phyloP scores from a whole-genome alignment of 2,797 vertebrate genomes.

The Thunnus albacares region DNA sequence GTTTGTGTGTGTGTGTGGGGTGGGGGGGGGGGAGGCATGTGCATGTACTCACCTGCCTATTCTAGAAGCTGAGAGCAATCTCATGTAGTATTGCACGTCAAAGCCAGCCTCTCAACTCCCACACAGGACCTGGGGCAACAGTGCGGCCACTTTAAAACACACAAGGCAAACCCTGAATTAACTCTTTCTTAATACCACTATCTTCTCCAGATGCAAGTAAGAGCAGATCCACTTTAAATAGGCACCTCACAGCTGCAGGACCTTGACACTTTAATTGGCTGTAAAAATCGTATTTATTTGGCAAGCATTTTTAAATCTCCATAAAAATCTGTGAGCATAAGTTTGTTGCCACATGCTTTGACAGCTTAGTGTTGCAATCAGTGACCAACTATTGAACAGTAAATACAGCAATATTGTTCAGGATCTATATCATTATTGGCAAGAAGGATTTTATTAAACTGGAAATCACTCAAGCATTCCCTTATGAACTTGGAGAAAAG shows the following conservation, averaged over 20 bases:
- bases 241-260: conserved; percentile 27
- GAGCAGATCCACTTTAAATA: conserved; percentile 58
- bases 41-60: conserved; percentile 79
- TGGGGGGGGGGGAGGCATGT: conserved; percentile 41
- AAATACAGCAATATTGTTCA: not conserved
- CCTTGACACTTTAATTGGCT: not conserved
- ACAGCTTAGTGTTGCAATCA: not conserved
- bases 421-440: conserved; percentile 3
- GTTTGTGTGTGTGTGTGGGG: conserved; percentile 20
- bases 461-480: not conserved
- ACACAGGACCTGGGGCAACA: conserved; percentile 72
- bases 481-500: not conserved
- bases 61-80: conserved; percentile 56
- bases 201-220: conserved; percentile 62
- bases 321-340: not conserved
- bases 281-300: not conserved
- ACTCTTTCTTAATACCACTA: conserved; percentile 52
- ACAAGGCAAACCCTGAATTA: conserved; percentile 69
- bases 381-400: not conserved
- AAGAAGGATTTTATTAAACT: too few species aligned
- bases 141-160: conserved; percentile 70
- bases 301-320: not conserved
- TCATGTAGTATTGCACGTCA: conserved; percentile 65
- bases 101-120: conserved; percentile 64
- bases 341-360: not conserved